A percentile compares a stretch with the other conserved stretches of the same genome.
phyloP scores from a whole-genome alignment of 2,888 invertebrate genomes.

The Lamellibrachia columna region DNA sequence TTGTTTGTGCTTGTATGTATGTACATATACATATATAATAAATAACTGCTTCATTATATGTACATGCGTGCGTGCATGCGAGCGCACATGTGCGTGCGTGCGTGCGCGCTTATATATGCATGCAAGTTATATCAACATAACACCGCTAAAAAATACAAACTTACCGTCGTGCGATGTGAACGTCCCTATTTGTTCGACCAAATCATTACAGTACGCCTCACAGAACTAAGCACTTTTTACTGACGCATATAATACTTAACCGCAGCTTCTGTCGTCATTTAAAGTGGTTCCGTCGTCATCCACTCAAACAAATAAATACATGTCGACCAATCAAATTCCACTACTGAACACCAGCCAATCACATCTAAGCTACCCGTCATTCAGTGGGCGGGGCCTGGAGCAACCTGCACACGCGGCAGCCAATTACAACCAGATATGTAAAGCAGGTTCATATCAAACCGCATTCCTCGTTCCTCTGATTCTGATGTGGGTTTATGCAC shows the following conservation, averaged over 20 bases:
- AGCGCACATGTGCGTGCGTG: neutral
- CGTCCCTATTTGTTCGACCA: neutral
- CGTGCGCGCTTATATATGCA: neutral
- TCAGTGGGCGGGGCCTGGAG: neutral
- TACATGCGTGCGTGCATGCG: no score
- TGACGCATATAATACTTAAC: neutral
- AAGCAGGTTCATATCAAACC: neutral
- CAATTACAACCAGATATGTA: neutral
- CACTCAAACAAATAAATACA: neutral
- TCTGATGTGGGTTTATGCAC: neutral
- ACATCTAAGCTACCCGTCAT: neutral
- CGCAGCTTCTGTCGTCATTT: neutral
- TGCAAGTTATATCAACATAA: neutral
- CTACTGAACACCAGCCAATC: neutral
- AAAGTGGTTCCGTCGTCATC: neutral
- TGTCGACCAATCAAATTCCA: neutral
- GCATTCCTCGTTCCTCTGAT: neutral
- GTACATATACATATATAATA: no score
- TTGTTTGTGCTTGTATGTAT: neutral
- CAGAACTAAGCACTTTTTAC: neutral
- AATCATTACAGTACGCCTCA: neutral
- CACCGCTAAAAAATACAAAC: neutral
- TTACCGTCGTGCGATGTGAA: neutral
- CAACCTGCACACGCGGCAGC: neutral
- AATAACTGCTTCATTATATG: no score